Evolutionary conservation across 2,113 vertebrate species (phyloP), one percentile per base, ranked within the genome.

Genomic region (Aleadryas rufinucha): DNA sequence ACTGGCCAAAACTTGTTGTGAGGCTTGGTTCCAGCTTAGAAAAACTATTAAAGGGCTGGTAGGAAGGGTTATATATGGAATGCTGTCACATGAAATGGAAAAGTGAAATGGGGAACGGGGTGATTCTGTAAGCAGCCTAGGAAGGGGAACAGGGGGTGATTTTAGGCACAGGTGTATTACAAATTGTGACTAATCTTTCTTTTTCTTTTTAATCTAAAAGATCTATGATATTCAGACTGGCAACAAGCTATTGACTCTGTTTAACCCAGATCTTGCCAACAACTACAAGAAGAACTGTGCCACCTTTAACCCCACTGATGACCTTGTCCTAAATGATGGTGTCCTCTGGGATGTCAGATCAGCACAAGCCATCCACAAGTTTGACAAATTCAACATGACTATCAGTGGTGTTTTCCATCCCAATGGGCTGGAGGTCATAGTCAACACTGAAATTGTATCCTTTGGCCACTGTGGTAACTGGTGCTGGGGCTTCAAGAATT

Each of bases 341-440:
- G 99, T 99, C 87, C 98, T 99, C 90, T 99, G 99, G 99, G 99
- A 99, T 81, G 99, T 99, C 61, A 99, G 99, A 95, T 99, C 99
- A 6, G 98, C 99, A 86, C 99, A 99, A 97, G 99, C 99, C 96
- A 99, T 99, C 91, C 99, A 99, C 97, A 99, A 99, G 97, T 99
- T 99, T 95, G 99, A 99, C 98, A 99, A 99, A 96, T 99, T 99
- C 98, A 99, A 99, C 98, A 99, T 99, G 99, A 99, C 99, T 97
- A 99, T 99, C 98, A 99, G 99, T 84, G 99, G 99, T 1, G 99
- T 99, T 84, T 99, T 99, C 95, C 99, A 99, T 96, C 99, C 99
- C 56, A 99, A 99, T 50, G 98, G 99, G 74, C 97, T 99, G 60
- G 99, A 99, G 95, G 99, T 99, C 97, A 99, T 99, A 97, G 97